Conservation (phyloP, 2,888 invertebrate genomes). For the Neoitamus cyanurus region DNA sequence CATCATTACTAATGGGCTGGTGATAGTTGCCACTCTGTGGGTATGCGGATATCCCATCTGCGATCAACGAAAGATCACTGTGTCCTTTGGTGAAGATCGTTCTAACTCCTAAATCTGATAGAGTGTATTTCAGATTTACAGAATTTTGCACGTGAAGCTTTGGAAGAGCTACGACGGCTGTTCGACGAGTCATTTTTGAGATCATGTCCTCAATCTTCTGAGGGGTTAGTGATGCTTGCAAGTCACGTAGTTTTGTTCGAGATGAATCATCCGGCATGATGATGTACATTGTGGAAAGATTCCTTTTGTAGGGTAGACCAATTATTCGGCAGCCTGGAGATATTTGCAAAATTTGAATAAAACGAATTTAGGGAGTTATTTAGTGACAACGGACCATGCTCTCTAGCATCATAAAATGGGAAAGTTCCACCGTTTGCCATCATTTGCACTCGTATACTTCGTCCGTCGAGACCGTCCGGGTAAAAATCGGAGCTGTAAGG, state of each 20-base stretch:
- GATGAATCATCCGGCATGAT: constrained; percentile 71
- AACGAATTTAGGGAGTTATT: background rate
- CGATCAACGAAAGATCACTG: constrained; percentile 77
- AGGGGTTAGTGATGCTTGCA: constrained; percentile 67
- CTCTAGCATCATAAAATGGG: constrained; percentile 63
- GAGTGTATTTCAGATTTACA: constrained; percentile 68
- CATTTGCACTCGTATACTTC: constrained; percentile 67
- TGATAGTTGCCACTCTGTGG: background rate
- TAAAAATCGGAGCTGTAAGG: constrained; percentile 68
- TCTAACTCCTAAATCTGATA: constrained; percentile 71
- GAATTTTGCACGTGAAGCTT: constrained; percentile 77
- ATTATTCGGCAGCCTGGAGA: constrained; percentile 69
- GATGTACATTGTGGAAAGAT: constrained; percentile 73
- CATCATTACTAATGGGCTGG: background rate
- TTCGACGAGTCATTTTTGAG: constrained; percentile 61
- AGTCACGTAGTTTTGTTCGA: constrained; percentile 63
- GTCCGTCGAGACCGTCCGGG: constrained; percentile 65
- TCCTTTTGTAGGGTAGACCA: constrained; percentile 75
- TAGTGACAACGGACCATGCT: constrained; percentile 44
- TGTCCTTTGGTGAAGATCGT: constrained; percentile 72
- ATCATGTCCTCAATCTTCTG: constrained; percentile 65
- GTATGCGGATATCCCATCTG: constrained; percentile 54
- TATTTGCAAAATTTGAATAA: background rate
- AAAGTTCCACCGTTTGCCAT: constrained; percentile 72
- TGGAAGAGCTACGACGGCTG: constrained; percentile 72